Base-by-base conservation (phyloP, 2,888 invertebrate genomes). In the Ophion costatus region DNA sequence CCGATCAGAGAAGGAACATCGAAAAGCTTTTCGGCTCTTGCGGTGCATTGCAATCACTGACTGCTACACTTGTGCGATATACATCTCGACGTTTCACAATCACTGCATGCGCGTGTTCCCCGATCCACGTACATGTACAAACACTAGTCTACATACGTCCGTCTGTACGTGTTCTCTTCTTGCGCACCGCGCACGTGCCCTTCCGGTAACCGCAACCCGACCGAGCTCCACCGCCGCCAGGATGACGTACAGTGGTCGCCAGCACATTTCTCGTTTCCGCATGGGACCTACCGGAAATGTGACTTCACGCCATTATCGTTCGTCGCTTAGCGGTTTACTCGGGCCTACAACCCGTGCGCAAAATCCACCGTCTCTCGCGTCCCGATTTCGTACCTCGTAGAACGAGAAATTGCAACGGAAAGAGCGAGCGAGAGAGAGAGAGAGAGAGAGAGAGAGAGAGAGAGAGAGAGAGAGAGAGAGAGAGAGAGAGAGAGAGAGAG, bases 221-320 rank as follows among this genome's bases (percentile, higher is more conserved):
- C 84, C 82, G 75, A 75, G 79, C 80, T 80, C 71, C 24, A 75
- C 79, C 82, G 63, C 84, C 82, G 63, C 79, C 82, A 79, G 84
- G 84, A 82, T 82, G 84, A 85, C 84, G 84, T 85, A 82, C 82
- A 85, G 84, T 82, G 84, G 84, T 85, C 84, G 79, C 82, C 76
- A 82, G 84, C 82, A 79, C 84, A 85, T 85, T 85, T 85, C 84
- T 79, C 84, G 84, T 85, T 85, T 85, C 84, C 84, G 79, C 79
- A 76, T 80, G 79, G 82, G 71, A 79, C 67, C 84, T 79, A 81
- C 81, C 84, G 84, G 84, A 85, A 85, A 85, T 82, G 84, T 85
- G 82, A 85, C 84, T 85, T 85, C 84, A 82, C 84, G 82, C 84
- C 82, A 85, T 85, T 85, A 85, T 85, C 84, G 84, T 85, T 85